These are phyloP conservation scores for Lophura nycthemera DNA, from an alignment of 2,113 vertebrate species.

Conservation along the genomic window DNA sequence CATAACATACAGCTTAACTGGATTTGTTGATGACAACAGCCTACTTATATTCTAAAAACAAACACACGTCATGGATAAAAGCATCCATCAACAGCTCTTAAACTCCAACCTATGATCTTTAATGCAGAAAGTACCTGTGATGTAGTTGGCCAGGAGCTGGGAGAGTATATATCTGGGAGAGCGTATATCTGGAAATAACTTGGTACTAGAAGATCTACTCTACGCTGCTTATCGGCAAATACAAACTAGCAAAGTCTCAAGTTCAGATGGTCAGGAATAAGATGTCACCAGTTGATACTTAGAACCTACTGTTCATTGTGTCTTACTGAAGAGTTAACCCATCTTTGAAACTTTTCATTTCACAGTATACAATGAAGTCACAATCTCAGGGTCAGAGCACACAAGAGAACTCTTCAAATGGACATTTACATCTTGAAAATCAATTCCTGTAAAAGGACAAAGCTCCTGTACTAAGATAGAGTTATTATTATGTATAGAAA, in stretches of 20 bases:
- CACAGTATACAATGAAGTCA: not conserved
- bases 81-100: not conserved
- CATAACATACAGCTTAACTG: not conserved
- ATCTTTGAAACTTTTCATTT: not conserved
- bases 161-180: not conserved
- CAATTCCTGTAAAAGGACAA: not conserved
- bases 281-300: not conserved
- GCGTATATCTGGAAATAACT: not conserved
- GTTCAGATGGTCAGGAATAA: not conserved
- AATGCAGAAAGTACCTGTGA: not conserved
- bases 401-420: not conserved
- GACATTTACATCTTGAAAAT: not conserved
- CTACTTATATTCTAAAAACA: not conserved
- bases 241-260: not conserved
- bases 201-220: not conserved
- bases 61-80: not conserved
- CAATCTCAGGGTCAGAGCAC: not conserved
- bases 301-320: not conserved
- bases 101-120: not conserved
- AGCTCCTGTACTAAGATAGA: not conserved
- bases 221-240: not conserved
- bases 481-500: not conserved
- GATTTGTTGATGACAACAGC: not conserved
- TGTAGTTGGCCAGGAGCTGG: not conserved
- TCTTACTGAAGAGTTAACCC: not conserved